Conservation (phyloP, 1,140 invertebrate species). For the Scaptodrosophila lebanonensis region DNA sequence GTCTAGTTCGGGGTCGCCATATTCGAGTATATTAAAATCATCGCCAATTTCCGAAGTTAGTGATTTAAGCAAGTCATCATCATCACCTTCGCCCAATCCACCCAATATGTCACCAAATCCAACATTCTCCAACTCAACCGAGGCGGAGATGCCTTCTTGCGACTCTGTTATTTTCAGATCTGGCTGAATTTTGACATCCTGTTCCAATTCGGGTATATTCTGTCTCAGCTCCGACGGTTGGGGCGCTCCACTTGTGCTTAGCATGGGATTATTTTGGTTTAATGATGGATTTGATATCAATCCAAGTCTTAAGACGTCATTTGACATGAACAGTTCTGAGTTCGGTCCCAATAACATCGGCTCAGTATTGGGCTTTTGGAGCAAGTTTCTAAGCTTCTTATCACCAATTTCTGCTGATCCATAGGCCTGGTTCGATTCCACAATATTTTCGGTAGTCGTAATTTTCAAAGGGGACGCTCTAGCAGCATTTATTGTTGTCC, state of each 20-base stretch:
- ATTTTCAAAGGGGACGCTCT: conserved; percentile 32
- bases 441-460: conserved; percentile 27
- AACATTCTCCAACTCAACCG: conserved; percentile 77
- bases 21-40: conserved; percentile 97
- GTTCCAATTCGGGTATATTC: conserved; percentile 32
- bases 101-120: conserved; percentile 87
- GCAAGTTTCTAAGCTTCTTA: conserved; percentile 52
- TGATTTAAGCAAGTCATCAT: conserved; percentile 87
- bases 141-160: conserved; percentile 46
- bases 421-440: conserved; percentile 42
- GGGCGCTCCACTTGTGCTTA: conserved; percentile 50
- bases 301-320: conserved; percentile 51
- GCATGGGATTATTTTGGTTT: conserved; percentile 62
- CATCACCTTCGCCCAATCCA: conserved; percentile 90
- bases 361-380: conserved; percentile 55
- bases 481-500: conserved; percentile 18
- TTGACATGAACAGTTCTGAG: conserved; percentile 49
- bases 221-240: conserved; percentile 38
- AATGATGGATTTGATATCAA: conserved; percentile 44
- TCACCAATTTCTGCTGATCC: conserved; percentile 48
- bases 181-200: conserved; percentile 43
- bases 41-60: conserved; percentile 90
- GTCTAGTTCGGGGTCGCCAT: conserved; percentile 95
- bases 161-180: conserved; percentile 48
- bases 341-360: conserved; percentile 44